Conservation (phyloP, 1,140 invertebrate genomes). For the Phocides pigmalion region DNA sequence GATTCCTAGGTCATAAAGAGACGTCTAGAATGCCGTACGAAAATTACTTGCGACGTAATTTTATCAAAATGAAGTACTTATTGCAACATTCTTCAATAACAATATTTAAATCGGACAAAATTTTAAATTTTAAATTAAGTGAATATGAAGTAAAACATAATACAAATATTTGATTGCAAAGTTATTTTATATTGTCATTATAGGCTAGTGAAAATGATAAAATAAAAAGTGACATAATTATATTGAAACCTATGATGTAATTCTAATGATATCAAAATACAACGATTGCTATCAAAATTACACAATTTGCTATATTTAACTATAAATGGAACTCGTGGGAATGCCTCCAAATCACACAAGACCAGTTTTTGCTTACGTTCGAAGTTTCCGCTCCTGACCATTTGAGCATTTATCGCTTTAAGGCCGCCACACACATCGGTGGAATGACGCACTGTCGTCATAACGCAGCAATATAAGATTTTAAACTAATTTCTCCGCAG, state of each 20-base stretch:
- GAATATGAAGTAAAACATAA: background rate
- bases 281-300: conserved; percentile 5
- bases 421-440: no score
- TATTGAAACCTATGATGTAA: no score
- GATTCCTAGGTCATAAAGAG: conserved; percentile 46
- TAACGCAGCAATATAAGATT: no score
- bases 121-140: background rate
- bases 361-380: conserved; percentile 1
- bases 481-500: no score
- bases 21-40: background rate
- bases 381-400: conserved; percentile 15
- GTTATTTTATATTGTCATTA: background rate
- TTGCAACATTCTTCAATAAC: background rate
- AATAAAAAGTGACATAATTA: no score
- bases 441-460: no score
- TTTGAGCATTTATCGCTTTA: conserved; percentile 1
- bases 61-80: background rate
- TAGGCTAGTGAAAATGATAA: background rate
- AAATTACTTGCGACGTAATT: no score
- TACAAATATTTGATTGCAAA: background rate
- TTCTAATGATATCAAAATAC: no score
- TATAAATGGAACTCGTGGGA: conserved; percentile 8
- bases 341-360: conserved; percentile 11
- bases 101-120: background rate
- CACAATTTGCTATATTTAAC: conserved; percentile 7